Conservation (phyloP, 2,797 vertebrate species). For the Enteromius fasciolatus region DNA sequence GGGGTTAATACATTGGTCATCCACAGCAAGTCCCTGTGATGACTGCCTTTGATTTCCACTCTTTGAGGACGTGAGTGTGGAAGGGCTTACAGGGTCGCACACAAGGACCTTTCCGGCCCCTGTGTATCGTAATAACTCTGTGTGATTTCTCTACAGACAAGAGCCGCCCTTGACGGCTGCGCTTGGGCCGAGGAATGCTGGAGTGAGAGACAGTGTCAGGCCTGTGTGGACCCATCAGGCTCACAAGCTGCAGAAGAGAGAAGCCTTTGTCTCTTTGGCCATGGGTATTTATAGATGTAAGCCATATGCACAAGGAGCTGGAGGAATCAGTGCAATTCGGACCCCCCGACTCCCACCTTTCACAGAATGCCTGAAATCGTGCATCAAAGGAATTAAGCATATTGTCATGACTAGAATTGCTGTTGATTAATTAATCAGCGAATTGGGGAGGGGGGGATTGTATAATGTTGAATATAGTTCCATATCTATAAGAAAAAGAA, state of each 20-base stretch:
- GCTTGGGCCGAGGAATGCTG: conserved; percentile 47
- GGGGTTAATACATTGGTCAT: conserved; percentile 46
- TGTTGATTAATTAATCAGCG: neutral
- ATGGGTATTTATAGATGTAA: conserved; percentile 62
- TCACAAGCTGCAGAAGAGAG: conserved; percentile 59
- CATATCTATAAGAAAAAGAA: too few relatives aligned
- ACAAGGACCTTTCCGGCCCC: conserved; percentile 73
- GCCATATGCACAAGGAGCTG: conserved; percentile 44
- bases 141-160: conserved; percentile 64
- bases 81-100: conserved; percentile 63
- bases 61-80: conserved; percentile 68
- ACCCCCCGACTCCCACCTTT: conserved; percentile 22
- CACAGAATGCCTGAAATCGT: neutral
- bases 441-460: neutral
- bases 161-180: conserved; percentile 50
- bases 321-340: conserved; percentile 51
- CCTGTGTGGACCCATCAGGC: conserved; percentile 58
- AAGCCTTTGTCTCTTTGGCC: conserved; percentile 60
- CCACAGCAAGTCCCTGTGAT: conserved; percentile 41
- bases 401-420: neutral
- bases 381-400: neutral
- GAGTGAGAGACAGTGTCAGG: conserved; percentile 57
- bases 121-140: conserved; percentile 63
- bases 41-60: conserved; percentile 55
- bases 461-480: too few relatives aligned